phyloP scores from a whole-genome alignment of 2,113 vertebrate species.

The Ptilorrhoa leucosticta region DNA sequence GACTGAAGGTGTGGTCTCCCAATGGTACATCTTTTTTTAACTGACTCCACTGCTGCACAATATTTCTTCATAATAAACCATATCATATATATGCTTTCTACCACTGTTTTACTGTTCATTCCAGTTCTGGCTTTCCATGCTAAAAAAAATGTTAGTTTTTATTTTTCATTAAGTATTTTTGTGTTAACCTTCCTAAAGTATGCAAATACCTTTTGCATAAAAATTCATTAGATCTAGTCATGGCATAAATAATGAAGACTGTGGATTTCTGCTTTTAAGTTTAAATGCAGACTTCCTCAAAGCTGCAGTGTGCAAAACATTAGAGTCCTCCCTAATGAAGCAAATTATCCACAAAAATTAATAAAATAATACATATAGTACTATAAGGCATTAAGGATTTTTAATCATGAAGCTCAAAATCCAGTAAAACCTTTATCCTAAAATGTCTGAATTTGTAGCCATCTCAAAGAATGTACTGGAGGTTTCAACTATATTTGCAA shows the following conservation, averaged over 20 bases:
- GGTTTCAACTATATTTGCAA: background rate
- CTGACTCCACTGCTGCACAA: background rate
- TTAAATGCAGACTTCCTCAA: background rate
- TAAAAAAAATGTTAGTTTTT: background rate
- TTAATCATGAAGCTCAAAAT: background rate
- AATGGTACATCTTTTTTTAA: background rate
- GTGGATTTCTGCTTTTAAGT: background rate
- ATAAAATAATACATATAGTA: background rate
- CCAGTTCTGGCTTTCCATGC: background rate
- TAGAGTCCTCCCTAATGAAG: background rate
- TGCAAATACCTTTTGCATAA: background rate
- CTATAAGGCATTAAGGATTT: background rate
- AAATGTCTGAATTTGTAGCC: background rate
- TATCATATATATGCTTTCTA: background rate
- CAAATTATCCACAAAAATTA: background rate
- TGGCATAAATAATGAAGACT: background rate
- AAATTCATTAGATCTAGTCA: background rate
- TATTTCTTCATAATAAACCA: background rate
- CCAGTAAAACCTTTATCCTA: background rate
- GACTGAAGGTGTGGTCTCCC: rapidly evolving
- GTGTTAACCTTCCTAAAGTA: background rate
- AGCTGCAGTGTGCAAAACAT: background rate
- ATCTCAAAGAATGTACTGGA: background rate
- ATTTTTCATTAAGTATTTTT: background rate
- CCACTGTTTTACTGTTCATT: background rate